These are phyloP conservation scores for Siniperca chuatsi DNA, from an alignment of 2,113 vertebrate species.

Conservation along the genomic window DNA sequence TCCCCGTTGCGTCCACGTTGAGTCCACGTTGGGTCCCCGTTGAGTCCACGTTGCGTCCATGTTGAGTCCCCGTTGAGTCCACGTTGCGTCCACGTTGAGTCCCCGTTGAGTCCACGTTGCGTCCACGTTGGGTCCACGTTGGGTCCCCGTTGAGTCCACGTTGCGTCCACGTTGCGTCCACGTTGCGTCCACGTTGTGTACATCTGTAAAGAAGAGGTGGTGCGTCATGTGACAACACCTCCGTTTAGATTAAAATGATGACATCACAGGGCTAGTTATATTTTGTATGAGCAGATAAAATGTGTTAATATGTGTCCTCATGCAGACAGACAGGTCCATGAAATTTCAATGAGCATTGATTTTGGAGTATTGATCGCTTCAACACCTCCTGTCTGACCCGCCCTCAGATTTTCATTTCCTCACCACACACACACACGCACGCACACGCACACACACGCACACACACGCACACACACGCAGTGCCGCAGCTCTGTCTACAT, in stretches of 20 bases:
- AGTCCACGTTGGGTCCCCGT: no score
- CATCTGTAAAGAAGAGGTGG: no score
- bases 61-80: no score
- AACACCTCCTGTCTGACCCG: not conserved
- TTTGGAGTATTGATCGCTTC: slow-evolving; percentile 3
- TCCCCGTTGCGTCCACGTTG: no score
- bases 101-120: no score
- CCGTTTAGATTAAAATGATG: not conserved
- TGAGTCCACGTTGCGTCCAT: no score
- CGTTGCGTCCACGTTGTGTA: no score
- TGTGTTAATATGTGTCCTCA: not conserved
- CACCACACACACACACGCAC: not conserved
- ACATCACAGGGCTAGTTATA: not conserved
- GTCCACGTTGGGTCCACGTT: no score
- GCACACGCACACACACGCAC: not conserved
- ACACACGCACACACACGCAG: no score
- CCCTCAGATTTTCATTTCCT: slow-evolving; percentile 6
- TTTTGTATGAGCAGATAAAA: not conserved
- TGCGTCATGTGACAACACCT: not conserved
- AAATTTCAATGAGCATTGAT: slow-evolving; percentile 37
- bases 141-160: no score
- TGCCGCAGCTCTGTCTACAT: not conserved
- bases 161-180: no score
- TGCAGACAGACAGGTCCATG: slow-evolving; percentile 14
- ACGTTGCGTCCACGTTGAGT: no score